These are phyloP conservation scores for Ammodytes dubius DNA, from an alignment of 2,113 vertebrate species.

Conservation along the genomic window DNA sequence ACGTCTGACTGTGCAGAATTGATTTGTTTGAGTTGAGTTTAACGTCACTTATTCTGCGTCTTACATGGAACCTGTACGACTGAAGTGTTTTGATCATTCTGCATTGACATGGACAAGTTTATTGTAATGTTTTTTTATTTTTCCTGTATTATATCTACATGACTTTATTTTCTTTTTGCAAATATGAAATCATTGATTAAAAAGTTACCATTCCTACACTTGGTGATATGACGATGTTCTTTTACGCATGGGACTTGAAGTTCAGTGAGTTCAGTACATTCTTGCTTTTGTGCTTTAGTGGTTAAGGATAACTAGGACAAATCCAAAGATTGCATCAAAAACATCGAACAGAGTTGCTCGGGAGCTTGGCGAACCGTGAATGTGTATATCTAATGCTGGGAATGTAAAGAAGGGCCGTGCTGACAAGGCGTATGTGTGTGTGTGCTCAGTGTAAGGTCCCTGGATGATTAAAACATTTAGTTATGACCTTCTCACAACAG, in stretches of 20 bases:
- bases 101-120: not conserved
- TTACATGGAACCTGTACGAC: not conserved
- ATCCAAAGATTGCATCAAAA: not conserved
- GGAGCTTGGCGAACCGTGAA: not conserved
- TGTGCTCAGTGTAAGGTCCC: not conserved
- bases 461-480: not conserved
- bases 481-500: not conserved
- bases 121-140: slow-evolving; percentile 45
- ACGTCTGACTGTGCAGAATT: not conserved
- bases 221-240: not conserved
- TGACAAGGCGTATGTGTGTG: not conserved
- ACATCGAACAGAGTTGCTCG: not conserved
- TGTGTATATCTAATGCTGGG: slow-evolving; percentile 18
- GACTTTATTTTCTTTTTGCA: slow-evolving; percentile 13
- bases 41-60: not conserved
- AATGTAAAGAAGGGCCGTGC: not conserved
- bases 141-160: slow-evolving; percentile 20
- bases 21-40: not conserved
- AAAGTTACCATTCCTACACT: not conserved
- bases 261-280: not conserved
- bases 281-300: slow-evolving; percentile 23
- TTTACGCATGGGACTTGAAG: not conserved
- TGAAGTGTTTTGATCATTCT: not conserved
- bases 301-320: slow-evolving; percentile 7
- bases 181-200: slow-evolving; percentile 14